These are phyloP conservation scores for Urechis unicinctus DNA, from an alignment of 2,888 invertebrate species.

Conservation along the genomic window DNA sequence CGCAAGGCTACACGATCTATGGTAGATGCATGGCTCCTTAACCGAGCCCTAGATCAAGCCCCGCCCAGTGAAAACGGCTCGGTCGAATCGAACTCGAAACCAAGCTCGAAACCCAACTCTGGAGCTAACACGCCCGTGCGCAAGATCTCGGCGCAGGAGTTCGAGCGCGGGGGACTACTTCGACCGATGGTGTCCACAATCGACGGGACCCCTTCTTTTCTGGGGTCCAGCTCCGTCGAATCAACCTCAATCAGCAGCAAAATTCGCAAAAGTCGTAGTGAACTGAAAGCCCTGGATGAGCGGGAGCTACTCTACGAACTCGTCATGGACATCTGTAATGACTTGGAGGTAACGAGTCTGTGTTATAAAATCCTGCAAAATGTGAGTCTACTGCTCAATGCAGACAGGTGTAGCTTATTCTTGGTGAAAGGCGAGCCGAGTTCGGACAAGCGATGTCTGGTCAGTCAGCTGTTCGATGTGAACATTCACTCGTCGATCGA, in stretches of 20 bases:
- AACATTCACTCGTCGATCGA: slow-evolving; percentile 59
- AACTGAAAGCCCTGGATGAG: slow-evolving; percentile 43
- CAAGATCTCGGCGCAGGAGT: slow-evolving; percentile 91
- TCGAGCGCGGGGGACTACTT: slow-evolving; percentile 81
- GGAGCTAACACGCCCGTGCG: slow-evolving; percentile 90
- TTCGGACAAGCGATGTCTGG: slow-evolving; percentile 58
- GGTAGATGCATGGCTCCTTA: slow-evolving; percentile 84
- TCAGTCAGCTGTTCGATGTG: slow-evolving; percentile 47
- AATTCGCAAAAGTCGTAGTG: slow-evolving; percentile 55
- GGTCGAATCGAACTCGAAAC: slow-evolving; percentile 35
- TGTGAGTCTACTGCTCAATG: slow-evolving; percentile 43
- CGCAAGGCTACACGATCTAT: slow-evolving; percentile 89
- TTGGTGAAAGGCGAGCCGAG: slow-evolving; percentile 50
- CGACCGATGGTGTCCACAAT: slow-evolving; percentile 84
- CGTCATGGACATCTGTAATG: slow-evolving; percentile 48
- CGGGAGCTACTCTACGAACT: slow-evolving; percentile 48
- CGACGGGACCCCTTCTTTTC: slow-evolving; percentile 88
- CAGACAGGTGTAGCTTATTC: slow-evolving; percentile 47
- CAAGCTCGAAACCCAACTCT: slow-evolving; percentile 68
- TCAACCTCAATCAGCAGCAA: slow-evolving; percentile 5
- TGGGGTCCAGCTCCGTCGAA: slow-evolving; percentile 51
- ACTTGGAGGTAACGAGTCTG: slow-evolving; percentile 45
- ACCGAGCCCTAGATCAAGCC: slow-evolving; percentile 34
- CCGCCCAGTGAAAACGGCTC: neutral
- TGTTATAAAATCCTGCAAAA: slow-evolving; percentile 49